Base-by-base conservation (phyloP, 2,113 vertebrate species). In the Donacobius atricapilla region DNA sequence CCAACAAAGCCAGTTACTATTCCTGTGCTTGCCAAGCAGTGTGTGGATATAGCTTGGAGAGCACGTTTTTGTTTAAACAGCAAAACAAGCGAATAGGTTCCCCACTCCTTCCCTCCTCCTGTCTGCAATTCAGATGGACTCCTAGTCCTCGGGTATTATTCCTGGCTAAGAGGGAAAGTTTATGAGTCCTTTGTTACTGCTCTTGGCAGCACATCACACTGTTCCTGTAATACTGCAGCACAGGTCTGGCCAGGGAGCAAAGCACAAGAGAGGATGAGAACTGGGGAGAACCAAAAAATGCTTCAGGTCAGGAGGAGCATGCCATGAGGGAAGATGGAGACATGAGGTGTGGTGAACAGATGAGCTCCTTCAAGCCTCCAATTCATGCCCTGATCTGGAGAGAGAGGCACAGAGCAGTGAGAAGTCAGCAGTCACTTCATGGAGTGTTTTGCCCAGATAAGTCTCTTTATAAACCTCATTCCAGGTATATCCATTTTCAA, bases 121-220 rank as follows among this genome's bases (percentile, higher is more conserved):
- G 81, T 87, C 91, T 93, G 87, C 68, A 93, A 23, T 87, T 96
- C 87, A 64, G 66, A 80, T 57, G 65, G 90, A 80, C 92, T 85
- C 66, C 56, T 83, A 56, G 83, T 94, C 87, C 94, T 86, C 3
- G 37, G 45, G 75, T 97, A 91, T 96, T 96, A 96, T 95, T 92
- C 58, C 92, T 92, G 91, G 94, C 90, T 94, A 84, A 89, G 89
- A 77, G 61, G 72, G 73, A 83, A 79, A 60, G 80, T 94, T 95
- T 95, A 84, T 69, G 80, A 83, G 75, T 83, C 91, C 90, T 93
- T 90, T 56, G 91, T 94, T 96, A 87, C 44, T 28, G 66, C 54
- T 90, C 64, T 96, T 97, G 97, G 96, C 96, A 96, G 91, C 80
- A 81, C 83, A 87, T 94, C 92, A 90, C 53, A 71, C 69, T 93